Evolutionary conservation across 2,113 vertebrate genomes (phyloP), one percentile per base, ranked within the genome.

Genomic region (Thamnophis sirtalis): DNA sequence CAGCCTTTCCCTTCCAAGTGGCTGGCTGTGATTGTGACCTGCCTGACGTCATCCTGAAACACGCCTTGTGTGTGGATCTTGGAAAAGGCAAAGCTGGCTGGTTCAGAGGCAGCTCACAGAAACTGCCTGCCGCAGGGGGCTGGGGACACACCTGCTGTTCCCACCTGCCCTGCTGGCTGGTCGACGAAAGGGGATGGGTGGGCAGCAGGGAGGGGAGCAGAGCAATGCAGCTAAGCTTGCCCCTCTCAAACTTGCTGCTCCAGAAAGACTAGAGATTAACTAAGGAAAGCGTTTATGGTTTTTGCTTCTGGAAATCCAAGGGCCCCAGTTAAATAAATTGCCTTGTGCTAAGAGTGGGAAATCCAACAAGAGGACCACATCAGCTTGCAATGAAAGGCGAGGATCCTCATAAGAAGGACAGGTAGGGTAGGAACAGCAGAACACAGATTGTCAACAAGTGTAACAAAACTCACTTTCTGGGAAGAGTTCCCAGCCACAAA

Each of bases 241-340:
- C 43, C n/a, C 2, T 55, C 21, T 86, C 50, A 86, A 49, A 17
- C 60, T 22, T 86, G 22, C 90, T 10, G 7, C 85, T 58, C 1
- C 33, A 15, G 87, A 89, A 84, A 85, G 91, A 92, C 91, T 19
- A 38, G 49, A 0, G n/a, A 91, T 53, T 38, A 94, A 26, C 8
- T 17, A 1, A 11, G 0, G 0, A 2, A 89, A 54, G 11, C 53
- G 22, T 43, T 43, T 38, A 2, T 1, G 33, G 6, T 26, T 28
- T 86, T 86, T 0, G 7, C 24, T 88, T 19, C 0, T 0, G 21
- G 38, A 13, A 9, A 9, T 0, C 0, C 0, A 0, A 4, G 33
- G 17, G 33, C 49, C 21, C 17, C 0, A 0, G 19, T 93, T 3
- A 22, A 15, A 54, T 17, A 22, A 15, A 54, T 17, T 38, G 3